These are phyloP conservation scores for Bombus waltoni DNA, from an alignment of 1,140 invertebrate species.

Conservation along the genomic window DNA sequence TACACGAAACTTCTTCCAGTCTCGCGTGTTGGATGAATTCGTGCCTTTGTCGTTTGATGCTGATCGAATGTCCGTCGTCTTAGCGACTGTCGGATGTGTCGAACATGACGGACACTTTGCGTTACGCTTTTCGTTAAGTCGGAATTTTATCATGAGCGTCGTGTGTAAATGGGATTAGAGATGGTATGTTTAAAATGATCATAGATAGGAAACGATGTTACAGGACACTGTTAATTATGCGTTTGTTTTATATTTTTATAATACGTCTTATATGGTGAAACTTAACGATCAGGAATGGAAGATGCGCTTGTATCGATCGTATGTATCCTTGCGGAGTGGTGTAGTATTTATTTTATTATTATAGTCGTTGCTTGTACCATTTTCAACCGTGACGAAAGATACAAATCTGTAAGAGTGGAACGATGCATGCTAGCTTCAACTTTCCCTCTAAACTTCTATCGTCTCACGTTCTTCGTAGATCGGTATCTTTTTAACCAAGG, in stretches of 20 bases:
- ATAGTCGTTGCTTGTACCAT: too few relatives aligned
- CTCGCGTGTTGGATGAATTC: background rate
- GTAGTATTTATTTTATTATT: too few relatives aligned
- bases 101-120: background rate
- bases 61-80: background rate
- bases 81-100: background rate
- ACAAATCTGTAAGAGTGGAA: background rate
- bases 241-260: too few relatives aligned
- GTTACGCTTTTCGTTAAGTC: background rate
- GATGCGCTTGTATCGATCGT: too few relatives aligned
- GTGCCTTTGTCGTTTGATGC: background rate
- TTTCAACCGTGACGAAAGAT: background rate
- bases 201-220: background rate
- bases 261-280: too few relatives aligned
- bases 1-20: constrained; percentile 30
- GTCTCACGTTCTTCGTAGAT: background rate
- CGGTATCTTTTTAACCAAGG: background rate
- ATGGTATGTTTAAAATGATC: too few relatives aligned
- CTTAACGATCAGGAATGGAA: too few relatives aligned
- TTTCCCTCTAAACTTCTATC: too few relatives aligned
- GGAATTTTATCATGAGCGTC: background rate
- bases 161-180: too few relatives aligned
- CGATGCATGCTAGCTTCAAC: background rate
- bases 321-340: too few relatives aligned
- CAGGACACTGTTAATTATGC: background rate